Percentiles rank a stretch among this genome's conserved stretches.
These are phyloP conservation scores for Strongylocentrotus purpuratus DNA, from an alignment of 35 echinoderm and acorn worm species.

Conservation along the genomic window DNA sequence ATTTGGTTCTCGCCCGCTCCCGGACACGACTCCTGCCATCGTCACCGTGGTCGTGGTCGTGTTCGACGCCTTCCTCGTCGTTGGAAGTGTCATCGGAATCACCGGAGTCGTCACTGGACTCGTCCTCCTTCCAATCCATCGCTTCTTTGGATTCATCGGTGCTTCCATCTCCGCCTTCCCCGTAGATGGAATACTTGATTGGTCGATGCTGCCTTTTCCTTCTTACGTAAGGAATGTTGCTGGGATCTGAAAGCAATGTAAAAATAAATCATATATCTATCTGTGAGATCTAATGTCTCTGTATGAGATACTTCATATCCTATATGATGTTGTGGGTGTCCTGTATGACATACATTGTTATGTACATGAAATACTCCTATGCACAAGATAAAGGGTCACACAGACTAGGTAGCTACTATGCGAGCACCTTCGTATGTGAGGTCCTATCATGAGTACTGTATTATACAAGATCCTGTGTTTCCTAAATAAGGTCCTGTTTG, in stretches of 20 bases:
- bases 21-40: neutral
- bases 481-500: no score
- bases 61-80: neutral
- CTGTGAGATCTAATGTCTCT: no score
- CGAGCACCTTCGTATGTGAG: no score
- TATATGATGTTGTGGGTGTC: no score
- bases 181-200: constrained; percentile 18
- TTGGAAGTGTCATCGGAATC: neutral
- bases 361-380: no score
- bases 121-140: neutral
- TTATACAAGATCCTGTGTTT: no score
- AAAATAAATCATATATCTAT: neutral
- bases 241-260: neutral
- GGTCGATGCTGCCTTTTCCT: neutral
- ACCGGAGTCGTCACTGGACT: neutral
- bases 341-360: neutral
- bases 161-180: neutral
- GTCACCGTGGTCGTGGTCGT: neutral
- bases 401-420: no score
- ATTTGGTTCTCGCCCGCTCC: constrained; percentile 17
- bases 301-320: no score
- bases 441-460: no score
- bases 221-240: neutral
- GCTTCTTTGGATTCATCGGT: neutral
- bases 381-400: no score